phyloP scores from a whole-genome alignment of 2,797 vertebrate species.

The Sebastes trivittatus region DNA sequence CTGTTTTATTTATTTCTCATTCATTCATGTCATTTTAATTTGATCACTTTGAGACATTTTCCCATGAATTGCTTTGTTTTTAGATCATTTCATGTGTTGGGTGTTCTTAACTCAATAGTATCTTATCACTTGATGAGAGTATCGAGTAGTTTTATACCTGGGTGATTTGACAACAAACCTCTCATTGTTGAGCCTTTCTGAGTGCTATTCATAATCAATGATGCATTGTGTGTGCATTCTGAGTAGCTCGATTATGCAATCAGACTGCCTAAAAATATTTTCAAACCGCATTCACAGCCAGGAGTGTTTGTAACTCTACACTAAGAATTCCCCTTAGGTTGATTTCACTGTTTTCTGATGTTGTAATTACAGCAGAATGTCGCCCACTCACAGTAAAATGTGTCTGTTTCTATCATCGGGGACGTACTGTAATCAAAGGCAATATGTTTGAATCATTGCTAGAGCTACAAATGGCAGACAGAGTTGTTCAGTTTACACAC shows the following conservation, averaged over 20 bases:
- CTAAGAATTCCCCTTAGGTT: background rate
- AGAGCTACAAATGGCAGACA: background rate
- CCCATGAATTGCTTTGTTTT: background rate
- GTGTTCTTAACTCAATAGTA: background rate
- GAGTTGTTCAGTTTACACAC: background rate
- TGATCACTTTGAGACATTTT: background rate
- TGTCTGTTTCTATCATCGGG: background rate
- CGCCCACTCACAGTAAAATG: conserved; percentile 8
- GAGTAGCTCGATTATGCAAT: background rate
- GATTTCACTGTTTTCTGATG: background rate
- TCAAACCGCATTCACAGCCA: background rate
- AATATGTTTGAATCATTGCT: background rate
- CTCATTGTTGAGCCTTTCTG: background rate
- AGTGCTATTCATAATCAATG: background rate
- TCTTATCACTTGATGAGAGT: background rate
- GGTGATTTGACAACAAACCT: background rate
- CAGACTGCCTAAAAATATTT: background rate
- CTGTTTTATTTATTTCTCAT: conserved; percentile 7
- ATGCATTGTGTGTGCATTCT: background rate
- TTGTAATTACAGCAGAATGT: background rate
- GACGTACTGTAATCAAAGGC: background rate
- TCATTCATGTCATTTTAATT: conserved; percentile 44
- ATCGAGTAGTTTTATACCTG: background rate
- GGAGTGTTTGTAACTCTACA: background rate
- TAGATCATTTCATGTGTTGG: background rate